These are phyloP conservation scores for Enteromius viviparus DNA, from an alignment of 2,797 vertebrate genomes.

Conservation along the genomic window DNA sequence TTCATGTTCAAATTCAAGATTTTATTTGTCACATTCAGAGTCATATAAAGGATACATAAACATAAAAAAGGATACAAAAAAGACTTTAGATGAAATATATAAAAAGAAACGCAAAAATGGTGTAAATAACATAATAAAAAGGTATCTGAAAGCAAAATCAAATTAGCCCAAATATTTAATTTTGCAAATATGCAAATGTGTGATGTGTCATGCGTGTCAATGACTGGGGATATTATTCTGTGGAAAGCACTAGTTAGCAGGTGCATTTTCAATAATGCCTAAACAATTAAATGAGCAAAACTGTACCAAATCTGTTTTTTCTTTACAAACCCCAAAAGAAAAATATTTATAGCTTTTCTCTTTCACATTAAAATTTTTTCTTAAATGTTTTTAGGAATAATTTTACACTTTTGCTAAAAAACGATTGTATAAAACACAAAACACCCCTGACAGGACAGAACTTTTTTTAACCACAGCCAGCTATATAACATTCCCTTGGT, in stretches of 20 bases:
- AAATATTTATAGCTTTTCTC: neutral
- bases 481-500: neutral
- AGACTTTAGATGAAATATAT: neutral
- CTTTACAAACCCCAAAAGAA: neutral
- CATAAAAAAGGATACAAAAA: neutral
- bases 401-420: neutral
- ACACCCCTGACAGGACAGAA: neutral
- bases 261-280: no score
- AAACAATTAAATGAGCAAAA: conserved; percentile 4
- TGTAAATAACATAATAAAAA: neutral
- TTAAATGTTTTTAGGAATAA: neutral
- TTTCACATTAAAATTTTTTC: neutral
- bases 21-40: neutral
- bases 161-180: neutral
- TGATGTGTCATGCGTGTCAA: neutral
- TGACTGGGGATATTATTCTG: neutral
- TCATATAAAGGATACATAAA: neutral
- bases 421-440: neutral
- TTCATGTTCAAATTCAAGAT: neutral
- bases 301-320: neutral
- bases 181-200: neutral
- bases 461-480: neutral
- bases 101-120: neutral
- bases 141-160: neutral
- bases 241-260: neutral